Evolutionary conservation across 1,140 invertebrate genomes (phyloP).

Genomic region (Drosophila mojavensis): DNA sequence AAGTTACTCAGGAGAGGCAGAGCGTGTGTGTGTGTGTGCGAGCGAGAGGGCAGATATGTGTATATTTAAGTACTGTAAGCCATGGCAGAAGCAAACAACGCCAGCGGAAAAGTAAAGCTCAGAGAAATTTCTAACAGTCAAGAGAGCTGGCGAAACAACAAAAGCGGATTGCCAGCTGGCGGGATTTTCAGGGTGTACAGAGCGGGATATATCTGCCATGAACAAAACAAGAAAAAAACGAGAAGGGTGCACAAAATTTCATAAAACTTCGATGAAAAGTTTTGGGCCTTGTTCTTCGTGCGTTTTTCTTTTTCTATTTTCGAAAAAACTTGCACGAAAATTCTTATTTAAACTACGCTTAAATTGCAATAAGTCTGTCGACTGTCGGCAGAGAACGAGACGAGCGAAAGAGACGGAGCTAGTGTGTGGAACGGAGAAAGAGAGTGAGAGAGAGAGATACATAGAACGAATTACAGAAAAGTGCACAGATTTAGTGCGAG

Average conservation of each 20-base stretch:
- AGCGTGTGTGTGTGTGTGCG: background rate
- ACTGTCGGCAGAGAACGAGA: background rate
- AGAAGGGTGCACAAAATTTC: constrained; percentile 63
- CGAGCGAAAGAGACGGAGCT: background rate
- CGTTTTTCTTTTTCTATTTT: constrained; percentile 36
- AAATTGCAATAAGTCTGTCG: constrained; percentile 76
- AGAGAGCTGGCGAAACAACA: constrained; percentile 46
- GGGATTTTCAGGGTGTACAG: background rate
- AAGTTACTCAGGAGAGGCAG: background rate
- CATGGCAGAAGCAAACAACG: constrained; percentile 26
- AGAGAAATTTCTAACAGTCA: constrained; percentile 51
- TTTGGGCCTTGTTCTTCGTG: constrained; percentile 1
- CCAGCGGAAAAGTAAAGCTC: constrained; percentile 53
- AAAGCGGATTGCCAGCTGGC: constrained; percentile 13
- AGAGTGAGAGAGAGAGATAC: constrained; percentile 18
- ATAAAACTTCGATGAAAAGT: constrained; percentile 75
- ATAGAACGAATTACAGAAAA: constrained; percentile 1
- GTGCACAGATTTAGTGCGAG: background rate
- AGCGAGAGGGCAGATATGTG: background rate
- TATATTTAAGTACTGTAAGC: constrained; percentile 15
- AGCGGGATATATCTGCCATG: background rate
- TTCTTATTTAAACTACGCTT: constrained; percentile 79
- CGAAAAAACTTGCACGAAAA: constrained; percentile 63
- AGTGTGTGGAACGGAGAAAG: background rate
- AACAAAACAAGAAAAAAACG: background rate